Base-by-base conservation (phyloP, 2,888 invertebrate genomes). In the Parnassius apollo region DNA sequence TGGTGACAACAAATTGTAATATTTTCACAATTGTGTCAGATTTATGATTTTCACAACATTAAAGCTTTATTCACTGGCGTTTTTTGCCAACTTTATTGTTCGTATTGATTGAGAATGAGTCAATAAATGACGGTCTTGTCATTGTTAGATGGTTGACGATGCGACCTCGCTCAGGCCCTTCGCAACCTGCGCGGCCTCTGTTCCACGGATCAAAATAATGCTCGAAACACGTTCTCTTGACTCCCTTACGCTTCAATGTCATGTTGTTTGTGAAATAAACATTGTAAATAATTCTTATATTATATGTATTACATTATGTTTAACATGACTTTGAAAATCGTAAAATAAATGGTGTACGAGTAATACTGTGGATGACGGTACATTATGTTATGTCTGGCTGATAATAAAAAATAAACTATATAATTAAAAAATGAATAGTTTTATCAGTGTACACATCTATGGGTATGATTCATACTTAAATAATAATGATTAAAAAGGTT, bases 101-200 rank as follows among this genome's bases (percentile, higher is more conserved):
- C 13, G 1, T 54, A 57, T 62, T 57, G 59, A 62, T 62, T 54
- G 57, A 42, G 52, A 62, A 54, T 60, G 63, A 56, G 48, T 62
- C 63, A 63, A 22, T 57, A 22, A 56, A 57, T 57, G 59, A 65
- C 65, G 49, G 64, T 65, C 62, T 62, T 59, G 66, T 59, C 65
- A 62, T 64, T 62, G 50, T 66, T 61, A 66, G 63, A 58, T 48
- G 66, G 67, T 66, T 64, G 66, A 57, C 61, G 69, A 56, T 75
- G 77, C 83, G 85, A 86, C 89, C 87, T 90, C 84, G 84, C 70
- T 70, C 68, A 72, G 79, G 88, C 88, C 88, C 90, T 89, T 87
- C 78, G 79, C 83, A 86, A 88, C 90, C 88, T 88, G 76, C 77
- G 82, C 77, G 87, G 89, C 88, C 88, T 78, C 80, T 79, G 77